Evolutionary conservation across 1,140 invertebrate genomes (phyloP), one percentile per base, ranked within the genome.

Genomic region (Glossosoma conforme): DNA sequence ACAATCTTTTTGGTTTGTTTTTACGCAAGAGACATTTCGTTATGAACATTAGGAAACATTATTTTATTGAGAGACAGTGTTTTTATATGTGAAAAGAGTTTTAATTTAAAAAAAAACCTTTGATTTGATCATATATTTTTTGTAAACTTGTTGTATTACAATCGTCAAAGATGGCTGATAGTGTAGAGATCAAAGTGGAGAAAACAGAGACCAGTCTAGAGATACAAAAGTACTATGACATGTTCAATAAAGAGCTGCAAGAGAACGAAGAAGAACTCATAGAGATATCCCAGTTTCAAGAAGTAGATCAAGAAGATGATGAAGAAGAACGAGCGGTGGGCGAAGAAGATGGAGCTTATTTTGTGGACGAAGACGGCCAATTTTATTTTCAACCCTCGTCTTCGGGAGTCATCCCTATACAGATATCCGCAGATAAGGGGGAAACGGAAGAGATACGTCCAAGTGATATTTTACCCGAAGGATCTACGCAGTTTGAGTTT

Each of bases 231-330:
- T 91, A 91, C 60, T 69, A 92, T 28, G 86, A 84, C 38, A 86
- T 85, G 2, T 91, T 91, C 62, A 89, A 91, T 61, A 89, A 90
- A 62, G 88, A 91, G 68, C 89, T 91, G 37, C 82, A 84, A 55
- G 79, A 78, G 32, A 52, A 50, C 28, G 52, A 52, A 10, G 24
- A 28, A 9, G 30, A 35, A 15, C 19, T 52, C 2, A 32, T 52
- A 2, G 50, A 45, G 9, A 52, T 52, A 28, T 19, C 42, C 20
- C 54, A 49, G 38, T 40, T 24, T 30, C 13, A 20, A 13, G 18
- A 24, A 30, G 20, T 69, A 28, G 67, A 70, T 65, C 70, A 68
- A 64, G 72, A 76, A 47, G 71, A 72, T 56, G 73, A 69, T 15
- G 63, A 72, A 2, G 72, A 66, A 24, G 75, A 74, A 18, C 69